Conservation (phyloP, 2,888 invertebrate species). For the Drosophila buzzatii region DNA sequence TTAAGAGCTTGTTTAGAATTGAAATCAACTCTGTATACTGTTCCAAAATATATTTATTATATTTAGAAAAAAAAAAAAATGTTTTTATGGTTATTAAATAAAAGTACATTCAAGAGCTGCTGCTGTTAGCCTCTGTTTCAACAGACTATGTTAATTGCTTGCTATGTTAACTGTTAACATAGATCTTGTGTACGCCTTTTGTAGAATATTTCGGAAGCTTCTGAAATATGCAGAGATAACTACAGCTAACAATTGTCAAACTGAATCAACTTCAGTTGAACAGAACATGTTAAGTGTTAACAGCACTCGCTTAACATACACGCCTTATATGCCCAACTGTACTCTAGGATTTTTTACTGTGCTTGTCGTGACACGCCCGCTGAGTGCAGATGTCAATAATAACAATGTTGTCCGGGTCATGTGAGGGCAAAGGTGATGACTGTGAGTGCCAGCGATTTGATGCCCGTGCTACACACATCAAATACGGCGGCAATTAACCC, state of each 20-base stretch:
- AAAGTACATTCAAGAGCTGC: too few relatives aligned
- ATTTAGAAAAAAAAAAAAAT: background rate
- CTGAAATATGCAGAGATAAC: too few relatives aligned
- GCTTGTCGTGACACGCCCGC: slow-evolving; percentile 8
- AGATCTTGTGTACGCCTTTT: too few relatives aligned
- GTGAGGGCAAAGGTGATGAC: slow-evolving; percentile 28
- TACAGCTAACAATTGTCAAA: too few relatives aligned
- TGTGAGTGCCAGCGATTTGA: slow-evolving; percentile 35
- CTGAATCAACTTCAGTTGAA: background rate
- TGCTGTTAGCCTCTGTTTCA: too few relatives aligned
- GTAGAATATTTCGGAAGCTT: too few relatives aligned
- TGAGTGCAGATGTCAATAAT: slow-evolving; percentile 31
- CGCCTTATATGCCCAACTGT: background rate
- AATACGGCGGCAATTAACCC: slow-evolving; percentile 65
- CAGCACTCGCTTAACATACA: background rate
- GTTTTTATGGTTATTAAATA: too few relatives aligned
- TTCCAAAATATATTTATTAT: too few relatives aligned
- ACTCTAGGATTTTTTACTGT: background rate
- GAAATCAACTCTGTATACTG: too few relatives aligned
- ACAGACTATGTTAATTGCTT: too few relatives aligned
- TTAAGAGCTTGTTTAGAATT: too few relatives aligned
- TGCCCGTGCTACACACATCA: slow-evolving; percentile 22
- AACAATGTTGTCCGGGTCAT: slow-evolving; percentile 41
- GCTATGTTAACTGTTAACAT: too few relatives aligned
- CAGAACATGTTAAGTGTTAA: background rate